A percentile compares a stretch with the other conserved stretches of the same genome.
phyloP scores from a whole-genome alignment of 1,140 invertebrate species.

The Aricia agestis region DNA sequence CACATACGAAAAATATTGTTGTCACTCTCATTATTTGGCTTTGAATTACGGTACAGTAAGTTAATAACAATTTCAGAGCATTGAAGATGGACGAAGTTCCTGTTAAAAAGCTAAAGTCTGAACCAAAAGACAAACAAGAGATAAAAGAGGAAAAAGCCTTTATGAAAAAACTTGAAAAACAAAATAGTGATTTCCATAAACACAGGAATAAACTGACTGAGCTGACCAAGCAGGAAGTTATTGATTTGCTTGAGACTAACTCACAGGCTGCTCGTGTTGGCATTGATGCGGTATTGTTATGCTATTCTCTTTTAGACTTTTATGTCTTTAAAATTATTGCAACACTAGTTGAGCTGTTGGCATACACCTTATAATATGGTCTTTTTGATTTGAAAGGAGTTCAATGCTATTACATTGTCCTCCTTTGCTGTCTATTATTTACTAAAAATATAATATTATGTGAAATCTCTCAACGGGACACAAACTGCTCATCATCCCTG shows the following conservation, averaged over 20 bases:
- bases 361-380: too few species aligned
- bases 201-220: slow-evolving; percentile 77
- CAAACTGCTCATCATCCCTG: too few species aligned
- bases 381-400: too few species aligned
- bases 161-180: slow-evolving; percentile 80
- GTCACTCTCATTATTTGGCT: too few species aligned
- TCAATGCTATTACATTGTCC: too few species aligned
- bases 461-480: too few species aligned
- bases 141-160: slow-evolving; percentile 66
- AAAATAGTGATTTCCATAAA: slow-evolving; percentile 88
- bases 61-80: slow-evolving; percentile 55
- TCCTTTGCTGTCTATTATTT: too few species aligned
- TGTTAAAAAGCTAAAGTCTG: slow-evolving; percentile 83
- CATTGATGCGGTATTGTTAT: slow-evolving; percentile 75
- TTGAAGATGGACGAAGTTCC: slow-evolving; percentile 78
- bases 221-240: slow-evolving; percentile 79
- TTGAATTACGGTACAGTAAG: too few species aligned
- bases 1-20: too few species aligned
- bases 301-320: not conserved
- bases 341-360: too few species aligned
- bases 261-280: slow-evolving; percentile 81
- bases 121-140: slow-evolving; percentile 77
- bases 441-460: too few species aligned
- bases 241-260: slow-evolving; percentile 84
- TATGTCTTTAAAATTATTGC: not conserved